phyloP scores from a whole-genome alignment of 1,140 invertebrate genomes.

The Radopholus similis region DNA sequence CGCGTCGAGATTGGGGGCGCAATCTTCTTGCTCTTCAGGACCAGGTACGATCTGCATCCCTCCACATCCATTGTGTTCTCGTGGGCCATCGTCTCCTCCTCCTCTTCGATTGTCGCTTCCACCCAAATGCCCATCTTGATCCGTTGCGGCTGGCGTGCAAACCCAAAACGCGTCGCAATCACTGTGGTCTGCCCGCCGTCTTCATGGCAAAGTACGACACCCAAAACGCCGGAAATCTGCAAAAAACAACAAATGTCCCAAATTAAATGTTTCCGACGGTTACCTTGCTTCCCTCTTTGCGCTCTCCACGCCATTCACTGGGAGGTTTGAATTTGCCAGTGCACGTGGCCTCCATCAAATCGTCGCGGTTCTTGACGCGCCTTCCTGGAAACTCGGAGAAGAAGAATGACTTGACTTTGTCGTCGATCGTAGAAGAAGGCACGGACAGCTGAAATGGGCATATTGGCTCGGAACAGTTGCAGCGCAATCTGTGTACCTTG shows the following conservation, averaged over 20 bases:
- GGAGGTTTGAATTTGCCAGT: background rate
- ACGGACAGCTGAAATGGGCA: too few relatives aligned
- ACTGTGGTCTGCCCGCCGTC: background rate
- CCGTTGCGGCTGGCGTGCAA: background rate
- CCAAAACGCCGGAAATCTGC: background rate
- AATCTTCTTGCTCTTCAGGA: background rate
- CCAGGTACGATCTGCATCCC: background rate
- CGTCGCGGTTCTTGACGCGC: too few relatives aligned
- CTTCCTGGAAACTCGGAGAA: background rate
- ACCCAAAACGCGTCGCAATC: background rate
- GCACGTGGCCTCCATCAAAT: background rate
- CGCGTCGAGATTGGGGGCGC: background rate
- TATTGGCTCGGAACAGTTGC: too few relatives aligned
- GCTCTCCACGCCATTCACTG: background rate
- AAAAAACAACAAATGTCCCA: background rate
- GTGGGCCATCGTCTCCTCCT: background rate
- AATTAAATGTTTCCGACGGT: background rate
- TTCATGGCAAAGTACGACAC: conserved; percentile 2
- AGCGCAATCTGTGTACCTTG: too few relatives aligned
- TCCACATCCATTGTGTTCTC: background rate
- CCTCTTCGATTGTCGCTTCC: background rate
- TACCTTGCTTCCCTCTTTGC: background rate
- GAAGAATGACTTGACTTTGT: background rate
- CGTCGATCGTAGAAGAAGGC: too few relatives aligned
- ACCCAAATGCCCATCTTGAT: background rate